Conservation (phyloP, 1,140 invertebrate genomes). For the Megalopta genalis region DNA sequence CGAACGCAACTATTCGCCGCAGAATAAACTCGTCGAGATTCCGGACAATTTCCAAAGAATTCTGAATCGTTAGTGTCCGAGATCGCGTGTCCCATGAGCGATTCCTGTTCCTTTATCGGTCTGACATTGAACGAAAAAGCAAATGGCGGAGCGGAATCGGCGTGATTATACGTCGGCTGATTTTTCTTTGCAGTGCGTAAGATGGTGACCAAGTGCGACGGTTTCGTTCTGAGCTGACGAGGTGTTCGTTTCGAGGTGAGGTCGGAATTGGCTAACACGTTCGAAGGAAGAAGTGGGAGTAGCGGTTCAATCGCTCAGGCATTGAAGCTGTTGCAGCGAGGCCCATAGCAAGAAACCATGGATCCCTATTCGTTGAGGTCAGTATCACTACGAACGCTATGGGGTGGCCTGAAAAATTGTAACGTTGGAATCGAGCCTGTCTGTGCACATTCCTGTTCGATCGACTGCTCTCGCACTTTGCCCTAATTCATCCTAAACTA, state of each 20-base stretch:
- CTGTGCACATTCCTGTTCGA: too few relatives aligned
- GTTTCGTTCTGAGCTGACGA: constrained; percentile 51
- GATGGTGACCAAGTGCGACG: constrained; percentile 45
- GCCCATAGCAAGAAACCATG: constrained; percentile 44
- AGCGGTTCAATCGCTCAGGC: too few relatives aligned
- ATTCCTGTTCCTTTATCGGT: not conserved
- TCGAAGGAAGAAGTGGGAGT: not conserved
- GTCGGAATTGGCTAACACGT: constrained; percentile 11
- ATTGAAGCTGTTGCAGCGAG: not conserved
- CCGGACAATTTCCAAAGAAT: too few relatives aligned
- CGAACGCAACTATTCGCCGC: too few relatives aligned
- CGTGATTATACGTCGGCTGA: not conserved
- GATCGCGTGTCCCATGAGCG: not conserved
- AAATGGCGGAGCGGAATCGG: not conserved
- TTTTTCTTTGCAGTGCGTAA: constrained; percentile 50
- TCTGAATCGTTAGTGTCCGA: too few relatives aligned
- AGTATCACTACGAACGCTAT: constrained; percentile 7
- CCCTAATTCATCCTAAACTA: too few relatives aligned
- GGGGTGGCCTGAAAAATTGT: too few relatives aligned
- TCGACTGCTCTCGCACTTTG: too few relatives aligned
- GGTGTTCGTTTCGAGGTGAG: constrained; percentile 8
- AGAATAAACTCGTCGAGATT: too few relatives aligned
- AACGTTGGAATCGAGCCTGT: too few relatives aligned
- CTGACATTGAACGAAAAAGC: not conserved
- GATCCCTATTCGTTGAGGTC: constrained; percentile 70